These are phyloP conservation scores for Octopus bimaculoides DNA, from an alignment of 1,140 invertebrate species.

Conservation along the genomic window DNA sequence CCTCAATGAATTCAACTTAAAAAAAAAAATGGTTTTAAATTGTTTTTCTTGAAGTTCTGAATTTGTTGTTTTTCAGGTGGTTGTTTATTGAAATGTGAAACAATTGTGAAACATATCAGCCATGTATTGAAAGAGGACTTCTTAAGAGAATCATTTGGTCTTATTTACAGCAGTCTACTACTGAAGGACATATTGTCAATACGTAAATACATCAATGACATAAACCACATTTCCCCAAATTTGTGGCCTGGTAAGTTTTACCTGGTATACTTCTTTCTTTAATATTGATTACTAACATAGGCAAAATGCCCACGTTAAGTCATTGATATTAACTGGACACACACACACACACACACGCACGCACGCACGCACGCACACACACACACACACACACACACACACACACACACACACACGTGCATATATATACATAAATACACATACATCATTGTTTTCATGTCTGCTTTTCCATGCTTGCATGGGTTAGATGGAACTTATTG, in stretches of 20 bases:
- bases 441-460: too few species aligned
- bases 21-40: background rate
- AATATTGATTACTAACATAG: too few species aligned
- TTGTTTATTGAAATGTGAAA: conserved; percentile 22
- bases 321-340: too few species aligned
- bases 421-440: too few species aligned
- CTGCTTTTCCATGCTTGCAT: too few species aligned
- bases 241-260: conserved; percentile 34
- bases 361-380: too few species aligned
- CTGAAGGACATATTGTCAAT: conserved; percentile 34
- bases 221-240: conserved; percentile 12
- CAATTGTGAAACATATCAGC: conserved; percentile 27
- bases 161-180: conserved; percentile 34
- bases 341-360: too few species aligned
- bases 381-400: too few species aligned
- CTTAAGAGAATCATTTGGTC: conserved; percentile 31
- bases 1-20: background rate
- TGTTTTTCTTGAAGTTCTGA: background rate
- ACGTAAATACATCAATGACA: conserved; percentile 33
- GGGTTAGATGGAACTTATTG: too few species aligned
- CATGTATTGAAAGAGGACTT: conserved; percentile 28
- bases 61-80: conserved; percentile 27
- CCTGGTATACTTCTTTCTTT: too few species aligned
- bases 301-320: too few species aligned
- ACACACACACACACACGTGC: too few species aligned